Percentiles rank a stretch among this genome's conserved stretches.
Conservation (phyloP, 92 coral and sea anemone genomes). For the Palythoa heliodiscus region DNA sequence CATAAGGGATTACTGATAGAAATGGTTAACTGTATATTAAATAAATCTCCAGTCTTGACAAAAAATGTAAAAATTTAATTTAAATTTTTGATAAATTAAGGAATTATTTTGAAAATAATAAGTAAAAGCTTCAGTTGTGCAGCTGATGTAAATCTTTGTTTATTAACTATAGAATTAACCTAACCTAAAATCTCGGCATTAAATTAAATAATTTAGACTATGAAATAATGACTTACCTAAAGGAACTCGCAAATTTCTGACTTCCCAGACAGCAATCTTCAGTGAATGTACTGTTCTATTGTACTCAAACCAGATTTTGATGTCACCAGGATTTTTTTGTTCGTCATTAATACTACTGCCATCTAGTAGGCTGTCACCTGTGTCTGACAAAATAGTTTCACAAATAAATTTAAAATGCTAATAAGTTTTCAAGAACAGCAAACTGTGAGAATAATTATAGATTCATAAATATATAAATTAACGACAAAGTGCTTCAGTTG, state of each 20-base stretch:
- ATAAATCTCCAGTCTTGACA: too few species aligned
- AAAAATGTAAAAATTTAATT: background rate
- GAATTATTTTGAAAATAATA: background rate
- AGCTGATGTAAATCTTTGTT: too few species aligned
- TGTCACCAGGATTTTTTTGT: conserved; percentile 68
- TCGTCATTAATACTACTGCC: background rate
- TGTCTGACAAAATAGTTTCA: conserved; percentile 24
- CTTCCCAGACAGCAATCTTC: conserved; percentile 71
- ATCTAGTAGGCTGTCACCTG: conserved; percentile 30
- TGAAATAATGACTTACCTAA: conserved; percentile 56
- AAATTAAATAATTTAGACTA: too few species aligned
- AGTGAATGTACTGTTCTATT: conserved; percentile 58
- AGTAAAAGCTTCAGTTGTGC: too few species aligned
- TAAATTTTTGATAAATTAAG: background rate
- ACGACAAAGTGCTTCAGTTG: background rate
- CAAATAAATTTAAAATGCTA: background rate
- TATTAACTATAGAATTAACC: too few species aligned
- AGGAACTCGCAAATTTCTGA: conserved; percentile 78
- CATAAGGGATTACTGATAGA: background rate
- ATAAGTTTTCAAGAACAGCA: background rate
- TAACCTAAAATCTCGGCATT: too few species aligned
- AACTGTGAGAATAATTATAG: too few species aligned
- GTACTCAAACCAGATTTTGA: conserved; percentile 74
- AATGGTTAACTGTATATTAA: background rate
- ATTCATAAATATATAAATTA: too few species aligned